Conservation (phyloP, 2,113 vertebrate genomes). For the Nothoprocta perdicaria region DNA sequence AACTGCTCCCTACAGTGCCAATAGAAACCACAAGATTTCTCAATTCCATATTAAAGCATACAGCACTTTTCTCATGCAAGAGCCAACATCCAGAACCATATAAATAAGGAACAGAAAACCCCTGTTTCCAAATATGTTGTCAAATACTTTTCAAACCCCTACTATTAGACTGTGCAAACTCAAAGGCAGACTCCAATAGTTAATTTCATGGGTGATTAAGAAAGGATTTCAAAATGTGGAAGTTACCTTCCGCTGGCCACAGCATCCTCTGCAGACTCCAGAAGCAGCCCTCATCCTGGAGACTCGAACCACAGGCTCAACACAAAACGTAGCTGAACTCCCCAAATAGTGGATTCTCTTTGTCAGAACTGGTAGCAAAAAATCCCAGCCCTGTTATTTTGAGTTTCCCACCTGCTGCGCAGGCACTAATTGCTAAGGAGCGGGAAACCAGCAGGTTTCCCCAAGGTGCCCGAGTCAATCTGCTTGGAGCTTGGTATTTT, state of each 20-base stretch:
- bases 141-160: slow-evolving; percentile 24
- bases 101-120: slow-evolving; percentile 40
- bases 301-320: slow-evolving; percentile 26
- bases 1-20: slow-evolving; percentile 14
- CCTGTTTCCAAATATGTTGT: slow-evolving; percentile 36
- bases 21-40: slow-evolving; percentile 36
- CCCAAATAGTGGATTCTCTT: background rate
- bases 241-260: slow-evolving; percentile 29
- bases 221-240: slow-evolving; percentile 32
- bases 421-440: background rate
- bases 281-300: background rate
- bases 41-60: slow-evolving; percentile 29
- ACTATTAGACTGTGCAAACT: slow-evolving; percentile 15
- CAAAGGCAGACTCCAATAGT: slow-evolving; percentile 9
- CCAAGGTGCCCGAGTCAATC: background rate
- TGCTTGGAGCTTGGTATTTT: background rate
- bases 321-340: background rate
- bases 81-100: background rate
- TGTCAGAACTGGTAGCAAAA: background rate
- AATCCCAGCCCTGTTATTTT: background rate
- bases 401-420: background rate
- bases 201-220: slow-evolving; percentile 62
- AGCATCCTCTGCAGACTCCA: slow-evolving; percentile 51
- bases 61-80: background rate
- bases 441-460: background rate